These are phyloP conservation scores for Decapterus maruadsi DNA, from an alignment of 2,797 vertebrate genomes.

Conservation along the genomic window DNA sequence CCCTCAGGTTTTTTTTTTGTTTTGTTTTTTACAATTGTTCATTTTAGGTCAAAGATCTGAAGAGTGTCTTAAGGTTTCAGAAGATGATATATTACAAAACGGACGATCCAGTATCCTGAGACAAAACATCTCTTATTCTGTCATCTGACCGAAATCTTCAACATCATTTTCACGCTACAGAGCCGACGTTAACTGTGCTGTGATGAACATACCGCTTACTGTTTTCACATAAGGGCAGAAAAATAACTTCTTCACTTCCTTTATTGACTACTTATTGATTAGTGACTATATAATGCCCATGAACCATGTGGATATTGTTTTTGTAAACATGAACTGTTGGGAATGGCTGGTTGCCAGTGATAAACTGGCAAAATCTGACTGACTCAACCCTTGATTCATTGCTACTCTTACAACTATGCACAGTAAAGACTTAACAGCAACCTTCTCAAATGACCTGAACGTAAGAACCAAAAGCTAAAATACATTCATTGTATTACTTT, in stretches of 20 bases:
- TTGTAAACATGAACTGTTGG: constrained; percentile 62
- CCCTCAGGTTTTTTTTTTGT: neutral
- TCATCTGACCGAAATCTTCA: neutral
- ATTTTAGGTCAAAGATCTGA: constrained; percentile 7
- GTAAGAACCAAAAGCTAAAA: constrained; percentile 55
- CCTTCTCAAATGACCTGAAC: constrained; percentile 49
- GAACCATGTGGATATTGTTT: constrained; percentile 40
- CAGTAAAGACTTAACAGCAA: constrained; percentile 50
- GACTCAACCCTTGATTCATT: constrained; percentile 30
- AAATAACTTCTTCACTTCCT: constrained; percentile 19
- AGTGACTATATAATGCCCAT: constrained; percentile 58
- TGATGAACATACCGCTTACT: neutral
- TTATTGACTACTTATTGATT: constrained; percentile 16
- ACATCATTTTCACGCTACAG: constrained; percentile 18
- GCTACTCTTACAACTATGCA: constrained; percentile 48
- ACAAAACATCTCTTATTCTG: constrained; percentile 40
- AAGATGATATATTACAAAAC: constrained; percentile 38
- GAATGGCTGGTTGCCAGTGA: constrained; percentile 33
- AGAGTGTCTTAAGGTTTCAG: constrained; percentile 21
- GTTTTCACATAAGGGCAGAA: constrained; percentile 44
- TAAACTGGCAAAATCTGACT: constrained; percentile 24
- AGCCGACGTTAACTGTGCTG: constrained; percentile 12
- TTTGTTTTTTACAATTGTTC: constrained; percentile 13
- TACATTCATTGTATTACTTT: constrained; percentile 75
- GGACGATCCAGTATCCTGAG: constrained; percentile 50